phyloP scores from a whole-genome alignment of 2,113 vertebrate genomes.

The Reinhardtius hippoglossoides region DNA sequence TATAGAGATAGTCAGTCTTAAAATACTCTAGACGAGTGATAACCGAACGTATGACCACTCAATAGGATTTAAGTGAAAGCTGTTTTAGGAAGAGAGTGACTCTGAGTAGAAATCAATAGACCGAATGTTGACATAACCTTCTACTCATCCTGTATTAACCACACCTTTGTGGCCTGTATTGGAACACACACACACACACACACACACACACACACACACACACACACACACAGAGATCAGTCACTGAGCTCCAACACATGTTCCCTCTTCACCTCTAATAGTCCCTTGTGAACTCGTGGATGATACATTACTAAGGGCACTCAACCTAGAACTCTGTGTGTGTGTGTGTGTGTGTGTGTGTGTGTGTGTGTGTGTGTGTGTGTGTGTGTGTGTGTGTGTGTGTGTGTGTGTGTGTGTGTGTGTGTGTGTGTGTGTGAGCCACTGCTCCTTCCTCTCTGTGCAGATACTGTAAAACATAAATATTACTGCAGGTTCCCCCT shows the following conservation, averaged over 20 bases:
- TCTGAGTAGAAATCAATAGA: conserved; percentile 63
- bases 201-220: conserved; percentile 20
- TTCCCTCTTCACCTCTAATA: background rate
- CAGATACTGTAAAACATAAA: conserved; percentile 1
- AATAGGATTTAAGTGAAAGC: conserved; percentile 41
- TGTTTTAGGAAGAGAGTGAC: conserved; percentile 20
- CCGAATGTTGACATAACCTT: conserved; percentile 68
- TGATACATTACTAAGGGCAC: conserved; percentile 13
- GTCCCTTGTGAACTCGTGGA: background rate
- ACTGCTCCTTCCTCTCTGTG: conserved; percentile 1
- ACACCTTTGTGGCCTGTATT: conserved; percentile 47
- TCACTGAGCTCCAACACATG: background rate
- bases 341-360: background rate
- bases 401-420: too few relatives aligned
- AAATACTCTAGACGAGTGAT: too few relatives aligned
- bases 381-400: conserved; percentile 4
- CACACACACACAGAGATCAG: conserved; percentile 11
- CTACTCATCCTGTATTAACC: conserved; percentile 62
- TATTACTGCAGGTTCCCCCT: background rate
- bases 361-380: conserved; percentile 9
- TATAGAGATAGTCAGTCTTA: too few relatives aligned
- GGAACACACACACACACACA: conserved; percentile 12
- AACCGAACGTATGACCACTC: too few relatives aligned
- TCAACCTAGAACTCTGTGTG: background rate
- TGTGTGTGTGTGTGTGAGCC: background rate